A percentile compares a stretch with the other conserved stretches of the same genome.
Conservation (phyloP, 2,113 vertebrate species). For the Pelodiscus sinensis region DNA sequence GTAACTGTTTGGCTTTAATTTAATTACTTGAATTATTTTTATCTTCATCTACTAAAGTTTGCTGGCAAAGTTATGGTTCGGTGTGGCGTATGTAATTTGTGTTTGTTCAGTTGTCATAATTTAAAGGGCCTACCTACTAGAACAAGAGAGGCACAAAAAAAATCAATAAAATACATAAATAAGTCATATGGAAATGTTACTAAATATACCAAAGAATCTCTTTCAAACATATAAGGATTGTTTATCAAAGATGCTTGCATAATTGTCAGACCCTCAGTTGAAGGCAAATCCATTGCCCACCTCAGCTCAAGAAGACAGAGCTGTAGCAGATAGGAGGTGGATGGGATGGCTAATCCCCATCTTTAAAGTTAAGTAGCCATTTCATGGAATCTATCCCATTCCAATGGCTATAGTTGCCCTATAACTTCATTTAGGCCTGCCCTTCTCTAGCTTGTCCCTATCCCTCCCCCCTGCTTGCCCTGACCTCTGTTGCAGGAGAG, state of each 20-base stretch:
- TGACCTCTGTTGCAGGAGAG: neutral
- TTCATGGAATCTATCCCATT: neutral
- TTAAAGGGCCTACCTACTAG: neutral
- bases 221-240: neutral
- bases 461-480: neutral
- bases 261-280: neutral
- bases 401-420: neutral
- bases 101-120: neutral
- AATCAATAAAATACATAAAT: neutral
- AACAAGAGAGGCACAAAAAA: neutral
- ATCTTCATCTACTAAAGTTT: neutral
- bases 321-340: neutral
- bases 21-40: neutral
- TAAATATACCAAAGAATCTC: neutral
- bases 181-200: neutral
- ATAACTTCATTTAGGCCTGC: slow-evolving; percentile 5
- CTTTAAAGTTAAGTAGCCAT: neutral
- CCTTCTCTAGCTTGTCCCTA: neutral
- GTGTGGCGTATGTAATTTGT: neutral
- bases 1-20: neutral
- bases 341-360: neutral
- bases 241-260: neutral
- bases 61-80: neutral
- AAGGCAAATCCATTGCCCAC: neutral
- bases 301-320: neutral